Conservation (phyloP, 2,797 vertebrate species). For the Mastacembelus armatus region DNA sequence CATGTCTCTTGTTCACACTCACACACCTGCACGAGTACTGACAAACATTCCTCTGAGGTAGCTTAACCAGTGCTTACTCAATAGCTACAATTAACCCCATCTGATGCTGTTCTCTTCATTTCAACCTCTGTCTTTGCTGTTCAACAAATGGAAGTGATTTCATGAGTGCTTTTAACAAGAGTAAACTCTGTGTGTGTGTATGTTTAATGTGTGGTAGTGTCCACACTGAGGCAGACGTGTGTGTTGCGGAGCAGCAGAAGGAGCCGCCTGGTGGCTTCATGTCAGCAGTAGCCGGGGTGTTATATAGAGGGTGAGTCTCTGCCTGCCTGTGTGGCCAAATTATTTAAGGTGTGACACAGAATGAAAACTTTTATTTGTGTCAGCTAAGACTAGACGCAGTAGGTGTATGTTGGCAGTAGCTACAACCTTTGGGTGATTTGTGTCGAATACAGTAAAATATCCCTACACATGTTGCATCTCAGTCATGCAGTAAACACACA, state of each 20-base stretch:
- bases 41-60: constrained; percentile 35
- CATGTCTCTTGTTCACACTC: constrained; percentile 9
- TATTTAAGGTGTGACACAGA: neutral
- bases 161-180: constrained; percentile 7
- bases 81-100: constrained; percentile 35
- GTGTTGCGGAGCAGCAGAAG: constrained; percentile 55
- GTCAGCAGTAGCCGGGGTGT: constrained; percentile 69
- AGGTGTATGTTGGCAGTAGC: neutral
- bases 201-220: constrained; percentile 45
- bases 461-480: no score
- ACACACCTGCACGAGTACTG: neutral
- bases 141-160: constrained; percentile 7
- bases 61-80: constrained; percentile 30
- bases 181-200: constrained; percentile 19
- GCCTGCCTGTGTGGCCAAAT: constrained; percentile 30
- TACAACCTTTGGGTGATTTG: neutral
- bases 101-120: constrained; percentile 25
- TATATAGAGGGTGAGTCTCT: constrained; percentile 74
- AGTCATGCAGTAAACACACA: no score
- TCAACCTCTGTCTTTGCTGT: constrained; percentile 25
- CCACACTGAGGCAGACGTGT: constrained; percentile 51
- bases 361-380: neutral
- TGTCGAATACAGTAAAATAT: neutral
- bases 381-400: neutral
- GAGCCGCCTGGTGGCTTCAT: constrained; percentile 67